Conservation (phyloP, 64 coral and sea anemone genomes). For the Trachythela sp. region DNA sequence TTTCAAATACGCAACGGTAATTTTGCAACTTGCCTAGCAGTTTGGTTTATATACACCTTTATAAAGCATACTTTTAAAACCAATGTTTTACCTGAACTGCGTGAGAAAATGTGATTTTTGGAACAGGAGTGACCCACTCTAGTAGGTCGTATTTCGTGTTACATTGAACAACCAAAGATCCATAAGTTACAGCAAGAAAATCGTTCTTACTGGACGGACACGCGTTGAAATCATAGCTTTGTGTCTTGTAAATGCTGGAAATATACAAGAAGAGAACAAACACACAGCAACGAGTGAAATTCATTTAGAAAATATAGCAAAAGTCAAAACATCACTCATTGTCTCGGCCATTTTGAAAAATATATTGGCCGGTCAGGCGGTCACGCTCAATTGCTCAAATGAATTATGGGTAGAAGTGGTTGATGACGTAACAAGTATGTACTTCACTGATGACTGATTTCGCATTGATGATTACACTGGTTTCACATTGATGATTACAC, state of each 20-base stretch:
- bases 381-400: not conserved
- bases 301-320: not conserved
- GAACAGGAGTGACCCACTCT: not conserved
- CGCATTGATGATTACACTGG: too few species aligned
- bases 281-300: not conserved
- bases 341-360: not conserved
- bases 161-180: not conserved
- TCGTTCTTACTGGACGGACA: not conserved
- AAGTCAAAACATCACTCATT: not conserved
- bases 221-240: not conserved
- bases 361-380: not conserved
- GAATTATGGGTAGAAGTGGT: too few species aligned
- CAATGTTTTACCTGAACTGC: not conserved
- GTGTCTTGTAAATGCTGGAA: not conserved
- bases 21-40: not conserved
- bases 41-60: not conserved
- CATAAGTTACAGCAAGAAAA: not conserved
- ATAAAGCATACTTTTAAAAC: too few species aligned
- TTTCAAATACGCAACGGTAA: not conserved
- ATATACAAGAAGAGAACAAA: not conserved
- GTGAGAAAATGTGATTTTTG: not conserved
- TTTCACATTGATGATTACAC: too few species aligned
- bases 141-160: not conserved
- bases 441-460: too few species aligned
- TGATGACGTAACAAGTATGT: too few species aligned